Evolutionary conservation across 1,140 invertebrate species (phyloP).

Genomic region (Leptopilina clavipes): DNA sequence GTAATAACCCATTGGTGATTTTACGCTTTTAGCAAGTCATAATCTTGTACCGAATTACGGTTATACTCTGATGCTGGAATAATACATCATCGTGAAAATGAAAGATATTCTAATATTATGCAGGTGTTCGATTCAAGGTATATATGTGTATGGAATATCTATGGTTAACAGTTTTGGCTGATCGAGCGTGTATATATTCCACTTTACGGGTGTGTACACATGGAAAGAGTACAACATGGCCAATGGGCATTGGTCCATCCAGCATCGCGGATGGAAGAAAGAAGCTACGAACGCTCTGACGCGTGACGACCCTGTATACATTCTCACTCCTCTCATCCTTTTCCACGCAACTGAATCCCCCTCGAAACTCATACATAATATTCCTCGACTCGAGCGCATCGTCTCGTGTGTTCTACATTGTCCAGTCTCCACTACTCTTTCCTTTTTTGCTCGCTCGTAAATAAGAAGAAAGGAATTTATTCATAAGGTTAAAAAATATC

Average conservation of each 20-base stretch:
- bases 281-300: slow-evolving; percentile 38
- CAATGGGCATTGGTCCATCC: slow-evolving; percentile 26
- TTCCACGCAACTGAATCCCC: slow-evolving; percentile 7
- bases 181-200: slow-evolving; percentile 27
- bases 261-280: slow-evolving; percentile 23
- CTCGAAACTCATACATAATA: slow-evolving; percentile 32
- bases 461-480: slow-evolving; percentile 35
- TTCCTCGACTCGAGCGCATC: neutral
- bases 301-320: slow-evolving; percentile 39
- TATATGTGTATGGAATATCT: too few species aligned
- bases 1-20: slow-evolving; percentile 28
- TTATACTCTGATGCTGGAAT: neutral
- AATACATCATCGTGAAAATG: neutral
- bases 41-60: slow-evolving; percentile 25
- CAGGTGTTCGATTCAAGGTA: slow-evolving; percentile 20
- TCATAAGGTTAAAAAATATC: slow-evolving; percentile 30
- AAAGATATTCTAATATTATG: slow-evolving; percentile 18
- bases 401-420: slow-evolving; percentile 34
- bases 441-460: slow-evolving; percentile 30
- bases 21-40: slow-evolving; percentile 20
- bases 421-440: slow-evolving; percentile 20
- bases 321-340: neutral
- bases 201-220: slow-evolving; percentile 28
- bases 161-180: slow-evolving; percentile 15
- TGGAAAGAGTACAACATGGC: neutral